A percentile compares a stretch with the other conserved stretches of the same genome.
Evolutionary conservation across 2,797 vertebrate genomes (phyloP).

Genomic region (Lycodopsis pacificus): DNA sequence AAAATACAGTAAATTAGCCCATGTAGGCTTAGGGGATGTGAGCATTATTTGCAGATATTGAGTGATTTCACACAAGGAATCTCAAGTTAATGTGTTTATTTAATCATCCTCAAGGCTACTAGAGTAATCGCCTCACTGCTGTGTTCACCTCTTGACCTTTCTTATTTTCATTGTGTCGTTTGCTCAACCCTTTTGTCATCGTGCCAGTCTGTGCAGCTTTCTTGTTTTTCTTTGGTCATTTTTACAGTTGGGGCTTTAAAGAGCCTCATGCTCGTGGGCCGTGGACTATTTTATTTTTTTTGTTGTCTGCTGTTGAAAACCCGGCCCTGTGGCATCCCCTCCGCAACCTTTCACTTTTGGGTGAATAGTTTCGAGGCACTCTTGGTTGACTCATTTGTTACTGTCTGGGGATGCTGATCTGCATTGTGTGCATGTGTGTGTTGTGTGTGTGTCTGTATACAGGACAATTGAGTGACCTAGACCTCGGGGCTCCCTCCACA

Average conservation of each 20-base stretch:
- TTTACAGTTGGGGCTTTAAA: constrained; percentile 25
- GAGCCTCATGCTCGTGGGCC: constrained; percentile 11
- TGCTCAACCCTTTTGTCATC: neutral
- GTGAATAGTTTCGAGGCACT: constrained; percentile 60
- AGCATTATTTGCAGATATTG: neutral
- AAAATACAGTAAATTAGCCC: neutral
- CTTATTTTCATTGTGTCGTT: neutral
- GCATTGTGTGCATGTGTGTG: constrained; percentile 37
- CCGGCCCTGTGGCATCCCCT: constrained; percentile 40
- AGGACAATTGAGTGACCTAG: constrained; percentile 74
- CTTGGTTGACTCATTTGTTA: constrained; percentile 58
- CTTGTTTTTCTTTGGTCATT: neutral
- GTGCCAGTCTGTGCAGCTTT: neutral
- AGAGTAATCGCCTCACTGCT: neutral
- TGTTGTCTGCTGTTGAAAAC: constrained; percentile 45
- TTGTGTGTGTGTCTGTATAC: constrained; percentile 30
- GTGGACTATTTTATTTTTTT: constrained; percentile 23
- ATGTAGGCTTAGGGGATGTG: neutral
- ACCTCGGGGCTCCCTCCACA: constrained; percentile 67
- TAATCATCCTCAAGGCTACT: neutral
- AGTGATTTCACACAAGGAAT: neutral
- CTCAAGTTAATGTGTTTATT: neutral
- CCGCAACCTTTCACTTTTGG: constrained; percentile 40
- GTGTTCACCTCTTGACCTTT: neutral
- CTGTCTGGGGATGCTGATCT: constrained; percentile 42